These are phyloP conservation scores for Microtus pennsylvanicus DNA, from an alignment of 2,113 vertebrate species.

Conservation along the genomic window DNA sequence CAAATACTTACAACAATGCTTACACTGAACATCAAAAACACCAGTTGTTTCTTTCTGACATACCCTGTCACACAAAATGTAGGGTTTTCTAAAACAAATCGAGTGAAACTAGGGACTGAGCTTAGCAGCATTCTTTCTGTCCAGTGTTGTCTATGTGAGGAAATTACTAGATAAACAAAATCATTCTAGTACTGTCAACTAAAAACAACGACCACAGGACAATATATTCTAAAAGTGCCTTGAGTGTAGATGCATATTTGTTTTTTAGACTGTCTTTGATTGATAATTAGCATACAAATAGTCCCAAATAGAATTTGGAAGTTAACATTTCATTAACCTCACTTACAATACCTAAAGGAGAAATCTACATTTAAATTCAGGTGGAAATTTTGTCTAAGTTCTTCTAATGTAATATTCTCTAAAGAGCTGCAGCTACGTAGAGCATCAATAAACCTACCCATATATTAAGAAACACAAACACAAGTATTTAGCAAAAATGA, in stretches of 20 bases:
- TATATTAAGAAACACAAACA: neutral
- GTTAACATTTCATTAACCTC: slow-evolving; percentile 71
- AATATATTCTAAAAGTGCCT: slow-evolving; percentile 39
- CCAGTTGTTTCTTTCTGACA: neutral
- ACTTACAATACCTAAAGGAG: slow-evolving; percentile 74
- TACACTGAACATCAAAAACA: neutral
- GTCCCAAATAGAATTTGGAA: slow-evolving; percentile 56
- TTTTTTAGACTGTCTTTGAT: slow-evolving; percentile 60
- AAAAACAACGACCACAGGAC: slow-evolving; percentile 36
- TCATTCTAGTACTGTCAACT: slow-evolving; percentile 4
- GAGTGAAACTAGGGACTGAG: neutral
- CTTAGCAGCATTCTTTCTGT: slow-evolving; percentile 1
- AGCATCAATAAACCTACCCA: neutral
- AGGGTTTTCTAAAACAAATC: neutral
- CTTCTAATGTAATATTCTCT: slow-evolving; percentile 42
- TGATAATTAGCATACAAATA: slow-evolving; percentile 72
- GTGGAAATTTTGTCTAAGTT: slow-evolving; percentile 25
- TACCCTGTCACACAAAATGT: neutral
- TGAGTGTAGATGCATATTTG: neutral
- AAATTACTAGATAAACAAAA: neutral
- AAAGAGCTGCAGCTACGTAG: neutral
- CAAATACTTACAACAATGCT: neutral
- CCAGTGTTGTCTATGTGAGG: neutral
- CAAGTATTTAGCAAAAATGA: neutral
- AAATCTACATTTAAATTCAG: slow-evolving; percentile 68